Evolutionary conservation across 2,888 invertebrate genomes (phyloP).

Genomic region (Ochlodes sylvanus): DNA sequence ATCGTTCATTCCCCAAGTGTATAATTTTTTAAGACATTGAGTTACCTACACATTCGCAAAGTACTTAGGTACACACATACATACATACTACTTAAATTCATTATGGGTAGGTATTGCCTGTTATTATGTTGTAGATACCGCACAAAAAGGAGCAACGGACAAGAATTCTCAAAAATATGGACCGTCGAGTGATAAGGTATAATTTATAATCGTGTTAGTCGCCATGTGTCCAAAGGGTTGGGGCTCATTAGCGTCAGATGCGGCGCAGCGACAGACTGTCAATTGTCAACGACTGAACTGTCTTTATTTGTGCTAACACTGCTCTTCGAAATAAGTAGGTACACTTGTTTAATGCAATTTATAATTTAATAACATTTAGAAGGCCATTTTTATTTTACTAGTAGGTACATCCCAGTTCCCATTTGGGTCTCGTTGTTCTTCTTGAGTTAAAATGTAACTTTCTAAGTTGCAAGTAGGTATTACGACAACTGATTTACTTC

Average conservation of each 20-base stretch:
- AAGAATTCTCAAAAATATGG: conserved; percentile 38
- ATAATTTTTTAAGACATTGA: too few species aligned
- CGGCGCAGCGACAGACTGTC: conserved; percentile 52
- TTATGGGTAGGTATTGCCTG: too few species aligned
- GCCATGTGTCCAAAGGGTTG: conserved; percentile 76
- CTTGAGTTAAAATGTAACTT: too few species aligned
- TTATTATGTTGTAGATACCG: too few species aligned
- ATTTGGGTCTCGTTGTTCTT: too few species aligned
- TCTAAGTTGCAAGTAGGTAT: too few species aligned
- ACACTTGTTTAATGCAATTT: not conserved
- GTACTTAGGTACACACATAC: too few species aligned
- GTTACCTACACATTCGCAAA: too few species aligned
- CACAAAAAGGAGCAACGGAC: conserved; percentile 7
- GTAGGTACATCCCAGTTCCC: too few species aligned
- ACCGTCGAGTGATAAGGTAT: conserved; percentile 67
- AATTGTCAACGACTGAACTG: conserved; percentile 41
- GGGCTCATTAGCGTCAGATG: conserved; percentile 74
- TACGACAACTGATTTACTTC: too few species aligned
- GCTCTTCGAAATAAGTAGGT: not conserved
- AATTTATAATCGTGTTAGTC: conserved; percentile 64
- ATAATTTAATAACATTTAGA: not conserved
- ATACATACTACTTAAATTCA: too few species aligned
- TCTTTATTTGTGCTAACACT: conserved; percentile 15
- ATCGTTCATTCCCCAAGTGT: too few species aligned
- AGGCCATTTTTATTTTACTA: not conserved